Percentiles rank a stretch among this genome's conserved stretches.
Evolutionary conservation across 2,888 invertebrate species (phyloP).

Genomic region (Troilus luridus): DNA sequence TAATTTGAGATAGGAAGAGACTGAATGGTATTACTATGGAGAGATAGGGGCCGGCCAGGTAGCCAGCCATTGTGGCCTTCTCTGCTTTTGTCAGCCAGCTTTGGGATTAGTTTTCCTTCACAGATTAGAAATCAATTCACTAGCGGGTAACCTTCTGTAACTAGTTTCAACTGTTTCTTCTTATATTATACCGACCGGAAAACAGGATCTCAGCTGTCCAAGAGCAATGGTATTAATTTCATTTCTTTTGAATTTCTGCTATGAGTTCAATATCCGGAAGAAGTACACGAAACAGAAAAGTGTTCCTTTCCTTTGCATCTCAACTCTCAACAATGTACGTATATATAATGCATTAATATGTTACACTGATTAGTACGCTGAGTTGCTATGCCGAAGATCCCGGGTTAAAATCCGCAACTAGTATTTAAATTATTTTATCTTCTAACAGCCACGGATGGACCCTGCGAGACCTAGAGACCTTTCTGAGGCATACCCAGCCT

Average conservation of each 20-base stretch:
- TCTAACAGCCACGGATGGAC: no score
- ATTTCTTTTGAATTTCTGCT: neutral
- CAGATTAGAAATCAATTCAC: slow-evolving; percentile 48
- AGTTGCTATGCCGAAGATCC: no score
- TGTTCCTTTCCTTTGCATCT: no score
- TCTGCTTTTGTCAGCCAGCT: slow-evolving; percentile 35
- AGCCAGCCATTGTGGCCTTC: slow-evolving; percentile 7
- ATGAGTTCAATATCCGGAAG: neutral
- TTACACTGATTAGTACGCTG: no score
- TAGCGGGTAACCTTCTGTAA: slow-evolving; percentile 24
- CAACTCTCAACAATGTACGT: no score
- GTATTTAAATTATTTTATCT: no score
- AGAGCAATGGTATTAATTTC: neutral
- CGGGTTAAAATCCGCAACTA: no score
- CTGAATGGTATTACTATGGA: slow-evolving; percentile 47
- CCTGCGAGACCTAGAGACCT: no score
- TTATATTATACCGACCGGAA: slow-evolving; percentile 44
- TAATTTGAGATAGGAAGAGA: slow-evolving; percentile 30
- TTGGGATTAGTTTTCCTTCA: slow-evolving; percentile 48
- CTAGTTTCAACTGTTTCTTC: slow-evolving; percentile 36
- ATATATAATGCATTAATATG: no score
- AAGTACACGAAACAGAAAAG: neutral
- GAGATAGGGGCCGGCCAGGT: slow-evolving; percentile 38
- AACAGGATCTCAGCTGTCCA: neutral
- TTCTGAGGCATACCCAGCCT: no score